Conservation (phyloP, 2,888 invertebrate genomes). For the Lithophane ornitopus region DNA sequence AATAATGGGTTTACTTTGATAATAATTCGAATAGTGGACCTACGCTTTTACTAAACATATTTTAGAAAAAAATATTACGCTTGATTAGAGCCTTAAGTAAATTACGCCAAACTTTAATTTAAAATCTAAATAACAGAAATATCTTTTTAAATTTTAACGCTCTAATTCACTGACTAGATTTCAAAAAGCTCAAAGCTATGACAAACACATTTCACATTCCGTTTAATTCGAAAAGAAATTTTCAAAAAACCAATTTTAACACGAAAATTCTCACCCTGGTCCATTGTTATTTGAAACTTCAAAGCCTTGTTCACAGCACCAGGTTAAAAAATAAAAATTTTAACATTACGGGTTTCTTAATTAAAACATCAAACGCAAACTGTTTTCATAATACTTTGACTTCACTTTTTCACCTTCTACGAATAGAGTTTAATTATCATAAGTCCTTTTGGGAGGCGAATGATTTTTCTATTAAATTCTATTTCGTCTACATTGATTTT, state of each 20-base stretch:
- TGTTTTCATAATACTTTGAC: constrained; percentile 60
- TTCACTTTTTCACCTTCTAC: constrained; percentile 41
- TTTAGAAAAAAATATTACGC: background rate
- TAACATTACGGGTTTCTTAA: constrained; percentile 64
- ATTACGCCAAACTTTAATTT: background rate
- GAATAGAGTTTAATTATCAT: constrained; percentile 43
- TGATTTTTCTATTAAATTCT: constrained; percentile 40
- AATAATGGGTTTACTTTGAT: constrained; percentile 9
- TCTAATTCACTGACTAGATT: background rate
- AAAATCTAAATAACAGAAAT: background rate
- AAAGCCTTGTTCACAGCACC: constrained; percentile 58
- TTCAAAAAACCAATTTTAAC: constrained; percentile 8
- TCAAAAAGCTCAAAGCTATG: background rate
- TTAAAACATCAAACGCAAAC: constrained; percentile 74
- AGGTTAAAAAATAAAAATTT: constrained; percentile 60
- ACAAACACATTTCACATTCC: constrained; percentile 7
- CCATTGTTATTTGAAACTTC: constrained; percentile 62
- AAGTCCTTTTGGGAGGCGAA: constrained; percentile 16
- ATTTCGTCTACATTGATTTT: constrained; percentile 48
- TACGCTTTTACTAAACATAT: background rate
- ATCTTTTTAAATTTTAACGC: too few species aligned
- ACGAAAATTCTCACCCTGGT: constrained; percentile 13
- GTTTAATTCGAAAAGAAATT: background rate
- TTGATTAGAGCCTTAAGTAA: background rate
- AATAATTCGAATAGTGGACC: background rate